Conservation (phyloP, 2,113 vertebrate species). For the Meleagris gallopavo region DNA sequence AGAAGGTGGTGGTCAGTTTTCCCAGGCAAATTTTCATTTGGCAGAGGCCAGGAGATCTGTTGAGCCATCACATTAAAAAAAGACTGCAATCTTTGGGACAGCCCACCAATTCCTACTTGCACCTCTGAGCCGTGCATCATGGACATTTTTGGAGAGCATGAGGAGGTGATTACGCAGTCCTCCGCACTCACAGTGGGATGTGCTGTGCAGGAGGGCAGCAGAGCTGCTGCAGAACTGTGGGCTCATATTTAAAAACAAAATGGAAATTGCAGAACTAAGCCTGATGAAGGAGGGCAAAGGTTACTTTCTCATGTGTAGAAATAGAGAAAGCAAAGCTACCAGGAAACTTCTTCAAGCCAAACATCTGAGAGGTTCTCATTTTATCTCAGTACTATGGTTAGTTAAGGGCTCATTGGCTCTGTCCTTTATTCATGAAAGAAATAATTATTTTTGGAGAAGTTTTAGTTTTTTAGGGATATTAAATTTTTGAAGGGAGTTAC, state of each 20-base stretch:
- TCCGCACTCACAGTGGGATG: background rate
- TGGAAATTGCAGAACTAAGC: background rate
- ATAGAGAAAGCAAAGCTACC: background rate
- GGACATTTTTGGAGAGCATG: rapidly evolving
- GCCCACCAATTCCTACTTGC: background rate
- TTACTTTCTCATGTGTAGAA: background rate
- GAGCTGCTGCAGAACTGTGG: rapidly evolving
- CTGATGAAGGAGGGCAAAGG: background rate
- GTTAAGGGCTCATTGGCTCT: background rate
- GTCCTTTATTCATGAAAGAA: background rate
- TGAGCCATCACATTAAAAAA: background rate
- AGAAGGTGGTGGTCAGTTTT: background rate
- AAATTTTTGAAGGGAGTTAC: background rate
- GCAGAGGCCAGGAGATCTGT: background rate
- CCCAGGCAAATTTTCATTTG: background rate
- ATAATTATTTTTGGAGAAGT: background rate
- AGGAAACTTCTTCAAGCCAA: background rate
- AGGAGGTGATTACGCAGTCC: rapidly evolving
- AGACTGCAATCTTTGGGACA: background rate
- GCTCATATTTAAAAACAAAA: background rate
- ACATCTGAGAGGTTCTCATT: background rate
- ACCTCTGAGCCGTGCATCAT: background rate
- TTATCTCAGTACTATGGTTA: background rate
- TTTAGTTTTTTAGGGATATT: background rate
- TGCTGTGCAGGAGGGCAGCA: background rate